Percentiles rank a stretch among this genome's conserved stretches.
These are phyloP conservation scores for Pogonomyrmex californicus DNA, from an alignment of 1,140 invertebrate genomes.

Conservation along the genomic window DNA sequence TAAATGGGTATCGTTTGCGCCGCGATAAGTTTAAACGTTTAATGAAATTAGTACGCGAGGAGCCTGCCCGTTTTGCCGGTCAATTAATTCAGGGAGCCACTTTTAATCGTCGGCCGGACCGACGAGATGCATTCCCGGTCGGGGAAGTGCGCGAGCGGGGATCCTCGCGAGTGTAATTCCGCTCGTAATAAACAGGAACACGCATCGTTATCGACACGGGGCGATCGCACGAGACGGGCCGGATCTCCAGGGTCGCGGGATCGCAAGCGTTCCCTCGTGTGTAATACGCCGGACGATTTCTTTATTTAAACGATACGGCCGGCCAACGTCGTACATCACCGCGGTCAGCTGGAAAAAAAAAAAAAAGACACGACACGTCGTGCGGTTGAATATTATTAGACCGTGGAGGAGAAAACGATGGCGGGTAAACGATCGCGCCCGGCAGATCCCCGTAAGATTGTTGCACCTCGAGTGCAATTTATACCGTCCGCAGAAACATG, in stretches of 20 bases:
- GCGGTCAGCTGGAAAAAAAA: conserved; percentile 39
- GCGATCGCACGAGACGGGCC: conserved; percentile 51
- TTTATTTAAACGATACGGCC: conserved; percentile 57
- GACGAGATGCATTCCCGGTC: conserved; percentile 12
- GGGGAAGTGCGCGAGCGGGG: conserved; percentile 36
- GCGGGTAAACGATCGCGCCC: conserved; percentile 45
- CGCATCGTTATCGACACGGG: conserved; percentile 53
- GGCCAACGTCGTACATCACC: conserved; percentile 53
- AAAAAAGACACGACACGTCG: conserved; percentile 39
- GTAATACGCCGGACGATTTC: conserved; percentile 56
- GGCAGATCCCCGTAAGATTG: conserved; percentile 45
- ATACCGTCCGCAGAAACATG: conserved; percentile 30
- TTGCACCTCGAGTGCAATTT: conserved; percentile 45
- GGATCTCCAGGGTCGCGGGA: conserved; percentile 34
- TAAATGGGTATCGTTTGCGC: neutral
- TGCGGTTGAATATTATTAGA: conserved; percentile 59
- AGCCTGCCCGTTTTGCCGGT: neutral
- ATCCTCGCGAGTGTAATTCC: conserved; percentile 61
- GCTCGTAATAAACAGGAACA: conserved; percentile 60
- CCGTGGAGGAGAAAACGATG: conserved; percentile 51
- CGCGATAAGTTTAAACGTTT: conserved; percentile 33
- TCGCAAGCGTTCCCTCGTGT: conserved; percentile 43
- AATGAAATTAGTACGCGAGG: conserved; percentile 29
- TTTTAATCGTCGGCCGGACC: conserved; percentile 53
- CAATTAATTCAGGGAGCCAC: conserved; percentile 56